A percentile compares a stretch with the other conserved stretches of the same genome.
These are phyloP conservation scores for Aromia moschata DNA, from an alignment of 2,888 invertebrate genomes.

Conservation along the genomic window DNA sequence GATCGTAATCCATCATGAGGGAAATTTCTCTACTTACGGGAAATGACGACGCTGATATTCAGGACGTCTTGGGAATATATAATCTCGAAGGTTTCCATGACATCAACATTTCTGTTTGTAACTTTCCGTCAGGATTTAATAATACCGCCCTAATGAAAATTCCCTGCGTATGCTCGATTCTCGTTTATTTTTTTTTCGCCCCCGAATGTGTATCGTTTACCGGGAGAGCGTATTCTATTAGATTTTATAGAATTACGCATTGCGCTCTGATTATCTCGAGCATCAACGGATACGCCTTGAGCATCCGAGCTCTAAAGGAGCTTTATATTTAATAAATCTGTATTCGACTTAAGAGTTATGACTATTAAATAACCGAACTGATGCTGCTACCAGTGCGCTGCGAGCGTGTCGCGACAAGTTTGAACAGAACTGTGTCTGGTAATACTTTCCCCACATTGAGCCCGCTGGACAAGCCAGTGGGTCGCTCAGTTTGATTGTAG, in stretches of 20 bases:
- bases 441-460: no score
- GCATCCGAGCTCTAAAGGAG: no score
- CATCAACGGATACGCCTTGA: no score
- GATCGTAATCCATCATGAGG: constrained; percentile 48
- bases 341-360: no score
- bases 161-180: constrained; percentile 13
- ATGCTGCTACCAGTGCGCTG: no score
- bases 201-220: constrained; percentile 4
- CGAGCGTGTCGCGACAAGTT: no score
- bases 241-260: constrained; percentile 11
- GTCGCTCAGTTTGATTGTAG: no score
- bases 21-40: constrained; percentile 43
- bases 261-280: no score
- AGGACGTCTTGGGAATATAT: constrained; percentile 39
- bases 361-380: no score
- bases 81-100: constrained; percentile 39
- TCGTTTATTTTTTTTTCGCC: constrained; percentile 9
- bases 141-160: constrained; percentile 22
- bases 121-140: constrained; percentile 10
- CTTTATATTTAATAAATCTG: no score
- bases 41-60: constrained; percentile 44
- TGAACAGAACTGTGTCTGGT: no score
- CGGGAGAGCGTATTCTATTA: neutral
- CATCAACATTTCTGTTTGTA: constrained; percentile 35
- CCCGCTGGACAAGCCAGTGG: no score